Conservation (phyloP, 1,140 invertebrate genomes). For the Drosophila miranda region DNA sequence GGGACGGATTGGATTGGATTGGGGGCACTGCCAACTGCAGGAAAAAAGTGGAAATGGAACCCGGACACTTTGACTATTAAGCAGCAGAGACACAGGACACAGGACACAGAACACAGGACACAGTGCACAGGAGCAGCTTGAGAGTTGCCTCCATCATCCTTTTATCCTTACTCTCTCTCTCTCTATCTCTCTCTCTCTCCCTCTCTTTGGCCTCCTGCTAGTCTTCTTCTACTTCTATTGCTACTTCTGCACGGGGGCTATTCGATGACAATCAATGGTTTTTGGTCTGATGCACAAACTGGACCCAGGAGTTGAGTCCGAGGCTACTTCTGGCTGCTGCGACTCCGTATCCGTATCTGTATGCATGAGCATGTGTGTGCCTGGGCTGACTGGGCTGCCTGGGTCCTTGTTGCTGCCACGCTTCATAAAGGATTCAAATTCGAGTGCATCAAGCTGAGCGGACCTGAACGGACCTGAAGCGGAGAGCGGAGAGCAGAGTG, state of each 20-base stretch:
- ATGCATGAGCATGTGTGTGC: conserved; percentile 58
- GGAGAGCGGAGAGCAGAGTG: conserved; percentile 11
- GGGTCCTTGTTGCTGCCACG: conserved; percentile 61
- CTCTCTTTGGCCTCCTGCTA: too few relatives aligned
- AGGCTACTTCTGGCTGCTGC: conserved; percentile 51
- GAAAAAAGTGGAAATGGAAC: conserved; percentile 38
- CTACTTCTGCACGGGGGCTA: conserved; percentile 43
- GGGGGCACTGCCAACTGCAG: conserved; percentile 55
- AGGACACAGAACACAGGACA: conserved; percentile 14
- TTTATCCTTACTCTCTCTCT: conserved; percentile 17
- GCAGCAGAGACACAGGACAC: conserved; percentile 41
- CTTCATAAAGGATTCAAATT: conserved; percentile 82
- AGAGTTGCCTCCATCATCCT: conserved; percentile 32
- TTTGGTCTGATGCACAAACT: conserved; percentile 77
- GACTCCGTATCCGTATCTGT: conserved; percentile 10
- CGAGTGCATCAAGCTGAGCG: conserved; percentile 62
- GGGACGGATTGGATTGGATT: conserved; percentile 7
- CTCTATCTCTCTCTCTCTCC: conserved; percentile 11
- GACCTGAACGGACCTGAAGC: background rate
- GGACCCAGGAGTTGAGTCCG: conserved; percentile 30
- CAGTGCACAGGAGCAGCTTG: conserved; percentile 24
- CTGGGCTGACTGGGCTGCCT: conserved; percentile 21
- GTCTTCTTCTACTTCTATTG: conserved; percentile 6
- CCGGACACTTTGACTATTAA: conserved; percentile 67
- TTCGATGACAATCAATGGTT: conserved; percentile 82